Evolutionary conservation across 1,140 invertebrate species (phyloP), one percentile per base, ranked within the genome.

Genomic region (Papilio polyxenes): DNA sequence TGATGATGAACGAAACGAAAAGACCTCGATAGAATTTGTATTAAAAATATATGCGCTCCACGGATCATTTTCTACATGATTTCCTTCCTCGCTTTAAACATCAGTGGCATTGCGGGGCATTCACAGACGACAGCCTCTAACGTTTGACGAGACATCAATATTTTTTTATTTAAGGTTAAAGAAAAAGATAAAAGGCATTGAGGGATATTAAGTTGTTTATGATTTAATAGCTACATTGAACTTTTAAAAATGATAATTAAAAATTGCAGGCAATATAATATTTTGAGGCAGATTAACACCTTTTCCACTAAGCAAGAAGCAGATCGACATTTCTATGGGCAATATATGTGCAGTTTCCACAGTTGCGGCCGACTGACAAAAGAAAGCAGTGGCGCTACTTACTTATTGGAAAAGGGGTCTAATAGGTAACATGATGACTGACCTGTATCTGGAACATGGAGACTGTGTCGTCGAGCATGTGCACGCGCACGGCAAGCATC

Each of bases 371-470:
- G 0, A 1, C 23, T 31, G 23, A 31, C n/a, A n/a, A n/a, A n/a
- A 51, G 17, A 56, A 15, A n/a, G 53, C 53, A 56, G 53, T 56
- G 3, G 13, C 17, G 53, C 3, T 8, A 49, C 7, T 8, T 7
- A 49, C 53, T 56, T n/a, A 13, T 15, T 15, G 17, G 7, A 5
- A 56, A 56, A 56, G 5, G 15, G 6, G 7, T 59, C 6, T 59
- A n/a, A n/a, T 59, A n/a, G 7, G 56, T 59, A n/a, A 23, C 13
- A 20, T 72, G 51, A 49, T 23, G 9, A 87, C 94, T 95, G 91
- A 98, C 97, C 97, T 98, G 97, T 84, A 98, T 97, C 96, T 98
- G 98, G 94, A 98, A 98, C 95, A 98, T 97, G 81, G 97, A 98
- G 90, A 98, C 95, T 40, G 97, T 96, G 93, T 98, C 98, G 88